These are phyloP conservation scores for Piscicola geometra DNA, from an alignment of 2,888 invertebrate genomes.

Conservation along the genomic window DNA sequence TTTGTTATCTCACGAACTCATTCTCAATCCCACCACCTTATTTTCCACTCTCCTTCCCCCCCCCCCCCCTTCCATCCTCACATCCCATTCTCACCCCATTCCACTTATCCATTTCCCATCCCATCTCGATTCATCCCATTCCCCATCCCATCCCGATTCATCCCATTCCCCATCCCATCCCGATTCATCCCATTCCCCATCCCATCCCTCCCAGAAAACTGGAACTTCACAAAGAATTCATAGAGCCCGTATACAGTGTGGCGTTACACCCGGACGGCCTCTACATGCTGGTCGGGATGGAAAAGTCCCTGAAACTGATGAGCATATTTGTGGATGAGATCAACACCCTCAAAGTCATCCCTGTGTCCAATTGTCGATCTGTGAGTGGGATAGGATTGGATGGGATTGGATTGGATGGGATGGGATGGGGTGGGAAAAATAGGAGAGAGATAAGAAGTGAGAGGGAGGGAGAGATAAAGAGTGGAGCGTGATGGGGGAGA, in stretches of 20 bases:
- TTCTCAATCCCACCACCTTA: background rate
- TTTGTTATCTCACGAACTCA: background rate
- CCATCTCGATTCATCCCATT: no score
- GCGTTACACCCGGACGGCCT: constrained; percentile 74
- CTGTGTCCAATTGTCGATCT: constrained; percentile 68
- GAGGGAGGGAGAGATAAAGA: no score
- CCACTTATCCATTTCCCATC: no score
- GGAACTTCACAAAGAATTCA: constrained; percentile 72
- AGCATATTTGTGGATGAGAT: constrained; percentile 83
- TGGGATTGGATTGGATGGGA: no score
- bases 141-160: no score
- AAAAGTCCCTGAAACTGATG: constrained; percentile 81
- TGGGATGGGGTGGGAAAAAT: no score
- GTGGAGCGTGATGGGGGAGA: no score
- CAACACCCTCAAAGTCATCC: constrained; percentile 66
- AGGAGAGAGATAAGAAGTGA: no score
- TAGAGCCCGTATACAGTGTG: constrained; percentile 73
- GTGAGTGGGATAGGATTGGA: no score
- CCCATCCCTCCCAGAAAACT: constrained; percentile 57
- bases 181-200: no score
- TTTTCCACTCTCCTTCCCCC: background rate
- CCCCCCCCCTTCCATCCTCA: background rate
- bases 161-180: no score
- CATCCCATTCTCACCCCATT: background rate
- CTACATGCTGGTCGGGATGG: constrained; percentile 81